Conservation (phyloP, 1,140 invertebrate species). For the Penaeus chinensis region DNA sequence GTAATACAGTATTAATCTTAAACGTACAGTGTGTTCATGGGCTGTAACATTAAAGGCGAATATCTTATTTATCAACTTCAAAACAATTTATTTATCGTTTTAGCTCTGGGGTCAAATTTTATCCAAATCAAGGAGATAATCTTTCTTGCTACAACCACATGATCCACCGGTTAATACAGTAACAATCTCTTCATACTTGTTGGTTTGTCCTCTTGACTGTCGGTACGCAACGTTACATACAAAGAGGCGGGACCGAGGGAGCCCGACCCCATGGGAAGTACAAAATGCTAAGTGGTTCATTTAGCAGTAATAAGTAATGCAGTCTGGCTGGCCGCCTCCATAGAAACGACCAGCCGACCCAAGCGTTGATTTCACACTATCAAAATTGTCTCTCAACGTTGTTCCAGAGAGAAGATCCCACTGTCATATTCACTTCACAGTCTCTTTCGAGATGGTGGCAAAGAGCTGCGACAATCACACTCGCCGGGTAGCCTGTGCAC, state of each 20-base stretch:
- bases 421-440: conserved; percentile 45
- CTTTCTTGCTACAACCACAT: conserved; percentile 54
- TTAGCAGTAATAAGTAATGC: conserved; percentile 60
- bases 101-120: not conserved
- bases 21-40: conserved; percentile 52
- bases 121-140: not conserved
- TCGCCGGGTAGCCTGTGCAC: conserved; percentile 52
- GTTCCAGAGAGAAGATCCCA: conserved; percentile 52
- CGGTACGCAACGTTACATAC: conserved; percentile 60
- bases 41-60: conserved; percentile 42
- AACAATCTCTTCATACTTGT: conserved; percentile 59
- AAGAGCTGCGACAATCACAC: conserved; percentile 19
- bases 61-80: conserved; percentile 10
- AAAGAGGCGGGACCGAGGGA: conserved; percentile 59
- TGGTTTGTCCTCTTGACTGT: conserved; percentile 57
- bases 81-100: not conserved
- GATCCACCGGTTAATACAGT: conserved; percentile 55
- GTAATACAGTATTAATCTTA: conserved; percentile 62
- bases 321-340: conserved; percentile 49
- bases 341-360: conserved; percentile 56
- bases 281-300: conserved; percentile 62
- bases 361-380: conserved; percentile 60
- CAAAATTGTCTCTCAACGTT: conserved; percentile 57
- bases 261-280: conserved; percentile 61
- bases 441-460: conserved; percentile 24